These are phyloP conservation scores for Drusus annulatus DNA, from an alignment of 1,140 invertebrate species.

Conservation along the genomic window DNA sequence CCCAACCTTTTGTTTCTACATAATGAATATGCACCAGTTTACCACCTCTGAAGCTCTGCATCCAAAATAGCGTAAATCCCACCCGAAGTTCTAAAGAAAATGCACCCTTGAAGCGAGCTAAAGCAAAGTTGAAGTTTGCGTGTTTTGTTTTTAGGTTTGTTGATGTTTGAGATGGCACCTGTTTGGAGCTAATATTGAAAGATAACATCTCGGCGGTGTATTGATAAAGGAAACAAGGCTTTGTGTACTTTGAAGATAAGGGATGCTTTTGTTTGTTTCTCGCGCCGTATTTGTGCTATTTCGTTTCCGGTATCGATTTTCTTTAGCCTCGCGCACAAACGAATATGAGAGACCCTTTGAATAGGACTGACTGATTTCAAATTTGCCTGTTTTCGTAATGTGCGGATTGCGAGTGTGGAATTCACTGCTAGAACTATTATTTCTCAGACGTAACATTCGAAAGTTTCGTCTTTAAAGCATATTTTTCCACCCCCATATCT, in stretches of 20 bases:
- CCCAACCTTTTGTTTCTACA: conserved; percentile 59
- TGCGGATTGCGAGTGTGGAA: too few relatives aligned
- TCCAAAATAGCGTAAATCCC: conserved; percentile 46
- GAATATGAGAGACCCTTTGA: conserved; percentile 30
- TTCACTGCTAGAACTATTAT: neutral
- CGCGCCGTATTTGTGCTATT: conserved; percentile 41
- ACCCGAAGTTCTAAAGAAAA: conserved; percentile 8
- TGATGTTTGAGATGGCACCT: conserved; percentile 18
- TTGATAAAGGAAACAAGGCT: conserved; percentile 55
- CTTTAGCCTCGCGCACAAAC: conserved; percentile 25
- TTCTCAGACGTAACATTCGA: neutral
- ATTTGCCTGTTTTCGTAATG: conserved; percentile 22
- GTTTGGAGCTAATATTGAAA: conserved; percentile 55
- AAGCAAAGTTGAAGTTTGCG: neutral
- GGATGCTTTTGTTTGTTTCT: conserved; percentile 52
- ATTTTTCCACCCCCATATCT: too few relatives aligned
- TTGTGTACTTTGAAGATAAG: conserved; percentile 55
- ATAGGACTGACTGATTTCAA: conserved; percentile 31
- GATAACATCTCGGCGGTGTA: conserved; percentile 55
- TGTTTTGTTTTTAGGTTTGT: conserved; percentile 1
- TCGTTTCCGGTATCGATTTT: conserved; percentile 58
- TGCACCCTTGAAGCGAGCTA: neutral
- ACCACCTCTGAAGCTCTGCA: conserved; percentile 49
- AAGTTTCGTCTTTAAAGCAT: too few relatives aligned
- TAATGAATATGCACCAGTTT: conserved; percentile 60